Evolutionary conservation across 2,888 invertebrate genomes (phyloP), one percentile per base, ranked within the genome.

Genomic region (Schrankia costaestrigalis): DNA sequence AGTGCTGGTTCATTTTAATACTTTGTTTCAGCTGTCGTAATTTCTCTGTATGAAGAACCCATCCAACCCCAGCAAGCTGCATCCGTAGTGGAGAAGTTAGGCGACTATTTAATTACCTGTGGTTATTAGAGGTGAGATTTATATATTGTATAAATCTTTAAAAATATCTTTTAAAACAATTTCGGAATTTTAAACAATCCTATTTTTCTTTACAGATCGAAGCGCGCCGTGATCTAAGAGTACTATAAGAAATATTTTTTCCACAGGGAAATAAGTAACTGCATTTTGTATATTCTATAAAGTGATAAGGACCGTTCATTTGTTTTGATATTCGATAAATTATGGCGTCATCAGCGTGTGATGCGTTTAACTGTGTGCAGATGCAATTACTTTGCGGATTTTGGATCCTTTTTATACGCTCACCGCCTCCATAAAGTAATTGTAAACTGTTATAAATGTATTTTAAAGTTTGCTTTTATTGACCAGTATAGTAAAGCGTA

Each of bases 31-130:
- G 95, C 96, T 82, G 94, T 96, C 89, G 96, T 97, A 87, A 93
- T 97, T 85, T 95, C 96, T 89, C 92, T 96, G 84, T 97, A 97
- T 83, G 95, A 96, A 93, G 96, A 97, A 90, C 96, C 96, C 81
- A 96, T 96, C 89, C 96, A 96, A 90, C 96, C 97, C 88, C 96
- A 97, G 90, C 97, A 97, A 91, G 96, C 96, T 79, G 97, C 97
- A 88, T 96, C 96, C 70, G 95, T 97, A 90, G 96, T 96, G 89
- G 97, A 97, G 93, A 96, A 96, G 92, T 92, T 97, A 92, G 96
- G 97, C 91, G 97, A 97, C 89, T 97, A 97, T 93, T 94, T 97
- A 92, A 93, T 96, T 91, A 93, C 93, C 91, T 96, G 96, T 93
- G 96, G 96, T 93, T 96, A 95, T 94, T 97, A 96, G 93, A 92